Evolutionary conservation across 2,797 vertebrate genomes (phyloP), one percentile per base, ranked within the genome.

Genomic region (Ataeniobius toweri): DNA sequence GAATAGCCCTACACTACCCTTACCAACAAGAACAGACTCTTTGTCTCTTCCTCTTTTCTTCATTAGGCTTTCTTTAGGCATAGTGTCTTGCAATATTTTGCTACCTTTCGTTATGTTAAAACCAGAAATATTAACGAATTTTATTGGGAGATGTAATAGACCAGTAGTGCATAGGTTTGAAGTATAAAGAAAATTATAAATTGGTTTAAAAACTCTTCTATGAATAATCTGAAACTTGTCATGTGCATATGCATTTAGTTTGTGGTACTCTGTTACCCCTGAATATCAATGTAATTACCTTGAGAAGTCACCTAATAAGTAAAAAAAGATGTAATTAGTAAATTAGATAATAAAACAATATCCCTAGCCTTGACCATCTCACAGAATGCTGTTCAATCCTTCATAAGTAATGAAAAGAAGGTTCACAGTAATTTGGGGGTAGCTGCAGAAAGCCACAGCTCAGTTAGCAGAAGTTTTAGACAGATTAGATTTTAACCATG

Each of bases 41-140:
- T 83, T 86, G 78, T 73, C 85, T 85, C 85, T 78, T 80, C 85
- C 85, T 86, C 80, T 80, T 83, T 74, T 89, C 90, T 91, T 90
- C 75, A 67, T 50, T 69, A 86, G 50, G 74, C 79, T 78, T 68
- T 90, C 89, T 91, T 74, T 4, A 76, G 85, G 28, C 39, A 50
- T 20, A 76, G 73, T 51, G 50, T 24, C 44, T 26, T 26, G n/a
- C n/a, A 26, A 26, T 6, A 44, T 12, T 1, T 59, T 28, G 41
- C 10, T 28, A 13, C 26, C 28, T 59, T 26, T 28, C 10, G 46
- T 13, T 59, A 16, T 59, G 26, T 14, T 59, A 0, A 1, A 63
- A 28, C 16, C 18, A 63, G 6, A 63, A 36, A 63, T 63, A 2
- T 16, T 63, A 12, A 63, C 31, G 16, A 3, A 36, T 63, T 20